Percentiles rank a stretch among this genome's conserved stretches.
These are phyloP conservation scores for Mormyrops boulengeri DNA, from an alignment of 2,797 vertebrate genomes.

Conservation along the genomic window DNA sequence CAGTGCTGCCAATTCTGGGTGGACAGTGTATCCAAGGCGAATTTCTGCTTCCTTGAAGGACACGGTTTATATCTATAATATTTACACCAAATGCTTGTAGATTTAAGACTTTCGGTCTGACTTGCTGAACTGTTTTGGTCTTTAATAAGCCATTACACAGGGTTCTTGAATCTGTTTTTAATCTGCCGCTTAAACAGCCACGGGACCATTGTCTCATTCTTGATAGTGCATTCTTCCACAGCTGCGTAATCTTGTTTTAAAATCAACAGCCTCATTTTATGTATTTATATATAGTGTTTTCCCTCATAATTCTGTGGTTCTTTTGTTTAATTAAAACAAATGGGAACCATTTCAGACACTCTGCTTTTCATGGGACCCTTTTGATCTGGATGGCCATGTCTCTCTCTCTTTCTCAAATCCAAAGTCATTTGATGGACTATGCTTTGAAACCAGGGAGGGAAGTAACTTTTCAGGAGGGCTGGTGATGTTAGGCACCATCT, in stretches of 20 bases:
- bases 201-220: conserved; percentile 56
- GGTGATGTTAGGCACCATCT: background rate
- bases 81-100: background rate
- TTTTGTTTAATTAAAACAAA: conserved; percentile 33
- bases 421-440: background rate
- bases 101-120: background rate
- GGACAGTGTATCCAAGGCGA: background rate
- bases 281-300: conserved; percentile 24
- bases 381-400: conserved; percentile 2
- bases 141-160: conserved; percentile 39
- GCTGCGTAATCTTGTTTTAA: conserved; percentile 50
- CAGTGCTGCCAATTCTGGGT: background rate
- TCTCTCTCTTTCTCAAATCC: background rate
- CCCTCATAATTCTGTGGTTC: conserved; percentile 20
- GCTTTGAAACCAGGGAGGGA: background rate
- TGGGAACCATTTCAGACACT: conserved; percentile 27
- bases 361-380: background rate
- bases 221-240: conserved; percentile 54
- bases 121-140: conserved; percentile 12
- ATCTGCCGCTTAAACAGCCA: conserved; percentile 54
- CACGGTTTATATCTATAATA: background rate
- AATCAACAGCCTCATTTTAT: conserved; percentile 42
- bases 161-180: conserved; percentile 52
- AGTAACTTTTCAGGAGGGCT: background rate
- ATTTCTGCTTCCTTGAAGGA: background rate